Conservation (phyloP, 2,797 vertebrate genomes). For the Chromis chromis region DNA sequence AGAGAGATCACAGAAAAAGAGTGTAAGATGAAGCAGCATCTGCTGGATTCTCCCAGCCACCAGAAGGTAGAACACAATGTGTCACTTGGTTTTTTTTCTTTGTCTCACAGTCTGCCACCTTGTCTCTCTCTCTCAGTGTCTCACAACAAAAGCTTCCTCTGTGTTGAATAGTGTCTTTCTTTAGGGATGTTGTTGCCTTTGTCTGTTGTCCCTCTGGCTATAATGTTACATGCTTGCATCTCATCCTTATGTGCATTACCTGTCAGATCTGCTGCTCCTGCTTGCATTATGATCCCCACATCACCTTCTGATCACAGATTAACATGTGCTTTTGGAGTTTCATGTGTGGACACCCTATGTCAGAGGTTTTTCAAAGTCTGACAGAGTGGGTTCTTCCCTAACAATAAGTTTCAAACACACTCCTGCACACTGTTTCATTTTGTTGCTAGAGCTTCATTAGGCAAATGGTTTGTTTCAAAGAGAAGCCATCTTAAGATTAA, state of each 20-base stretch:
- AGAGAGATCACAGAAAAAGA: conserved; percentile 93
- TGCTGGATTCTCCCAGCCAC: conserved; percentile 92
- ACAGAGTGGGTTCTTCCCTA: background rate
- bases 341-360: background rate
- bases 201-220: conserved; percentile 27
- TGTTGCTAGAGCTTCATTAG: no score
- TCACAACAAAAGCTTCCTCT: conserved; percentile 9
- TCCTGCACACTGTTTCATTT: no score
- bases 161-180: conserved; percentile 30
- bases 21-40: conserved; percentile 91
- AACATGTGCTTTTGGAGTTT: background rate
- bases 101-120: conserved; percentile 3
- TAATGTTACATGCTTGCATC: background rate
- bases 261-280: background rate
- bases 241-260: conserved; percentile 11
- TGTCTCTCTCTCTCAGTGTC: background rate
- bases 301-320: no score
- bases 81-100: background rate
- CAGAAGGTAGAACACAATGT: conserved; percentile 89
- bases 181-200: conserved; percentile 11
- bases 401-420: background rate
- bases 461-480: no score
- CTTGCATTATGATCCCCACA: no score
- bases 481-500: no score
- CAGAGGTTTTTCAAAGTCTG: background rate